phyloP scores from a whole-genome alignment of 2,888 invertebrate genomes.

The Meganola albula region DNA sequence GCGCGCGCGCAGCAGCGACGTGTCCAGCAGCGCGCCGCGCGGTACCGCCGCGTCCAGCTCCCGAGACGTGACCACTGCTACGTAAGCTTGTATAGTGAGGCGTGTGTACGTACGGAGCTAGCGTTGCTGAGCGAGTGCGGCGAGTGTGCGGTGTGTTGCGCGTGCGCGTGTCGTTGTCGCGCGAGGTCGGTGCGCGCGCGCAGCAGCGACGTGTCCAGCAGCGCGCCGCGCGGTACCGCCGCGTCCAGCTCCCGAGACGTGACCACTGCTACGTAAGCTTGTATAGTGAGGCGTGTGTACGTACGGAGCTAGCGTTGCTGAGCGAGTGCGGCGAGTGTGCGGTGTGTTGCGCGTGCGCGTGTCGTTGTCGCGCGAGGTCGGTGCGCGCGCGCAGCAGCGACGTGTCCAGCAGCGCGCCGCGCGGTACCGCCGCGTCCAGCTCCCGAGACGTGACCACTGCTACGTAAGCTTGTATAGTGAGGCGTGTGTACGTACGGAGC shows the following conservation, averaged over 20 bases:
- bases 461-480: constrained; percentile 1
- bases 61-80: no score
- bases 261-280: no score
- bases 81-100: constrained; percentile 41
- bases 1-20: constrained; percentile 83
- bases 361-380: constrained; percentile 85
- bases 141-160: constrained; percentile 50
- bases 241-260: constrained; percentile 91
- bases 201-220: constrained; percentile 91
- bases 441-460: constrained; percentile 53
- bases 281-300: constrained; percentile 49
- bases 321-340: constrained; percentile 62
- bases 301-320: constrained; percentile 81
- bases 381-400: constrained; percentile 85
- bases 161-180: constrained; percentile 75
- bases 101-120: constrained; percentile 73
- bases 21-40: constrained; percentile 87
- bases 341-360: constrained; percentile 52
- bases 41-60: constrained; percentile 93
- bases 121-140: constrained; percentile 78
- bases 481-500: constrained; percentile 73
- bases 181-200: constrained; percentile 87
- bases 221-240: constrained; percentile 87
- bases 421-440: constrained; percentile 91
- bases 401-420: constrained; percentile 87